Conservation (phyloP, 2,797 vertebrate species). For the Scarus forsteni region DNA sequence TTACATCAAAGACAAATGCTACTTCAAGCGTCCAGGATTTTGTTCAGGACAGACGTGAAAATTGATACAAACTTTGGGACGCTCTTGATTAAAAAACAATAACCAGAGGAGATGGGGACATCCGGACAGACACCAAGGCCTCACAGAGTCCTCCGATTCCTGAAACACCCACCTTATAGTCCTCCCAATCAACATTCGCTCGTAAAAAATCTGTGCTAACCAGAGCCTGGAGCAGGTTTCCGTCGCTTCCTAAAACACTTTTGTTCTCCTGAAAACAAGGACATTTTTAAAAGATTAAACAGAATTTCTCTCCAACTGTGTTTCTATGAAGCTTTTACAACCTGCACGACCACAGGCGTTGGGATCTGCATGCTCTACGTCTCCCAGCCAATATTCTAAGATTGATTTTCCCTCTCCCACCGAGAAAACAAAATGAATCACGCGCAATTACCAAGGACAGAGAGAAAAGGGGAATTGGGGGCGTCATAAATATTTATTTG, state of each 20-base stretch:
- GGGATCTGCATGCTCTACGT: conserved; percentile 73
- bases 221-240: conserved; percentile 16
- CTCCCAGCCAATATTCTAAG: conserved; percentile 77
- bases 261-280: conserved; percentile 28
- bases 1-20: conserved; percentile 54
- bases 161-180: conserved; percentile 8
- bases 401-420: conserved; percentile 83
- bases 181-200: conserved; percentile 2
- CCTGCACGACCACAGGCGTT: conserved; percentile 53
- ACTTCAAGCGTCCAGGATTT: conserved; percentile 29
- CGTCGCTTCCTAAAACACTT: conserved; percentile 38
- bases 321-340: conserved; percentile 57
- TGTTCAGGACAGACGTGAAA: conserved; percentile 24
- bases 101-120: conserved; percentile 3
- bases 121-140: conserved; percentile 1
- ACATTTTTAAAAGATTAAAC: conserved; percentile 57
- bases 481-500: conserved; percentile 89
- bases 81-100: conserved; percentile 24
- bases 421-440: conserved; percentile 85
- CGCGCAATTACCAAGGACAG: conserved; percentile 82
- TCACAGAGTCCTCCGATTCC: background rate
- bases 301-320: conserved; percentile 48
- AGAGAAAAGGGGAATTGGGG: conserved; percentile 72
- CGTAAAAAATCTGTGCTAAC: conserved; percentile 22
- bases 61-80: background rate